Base-by-base conservation (phyloP, 2,797 vertebrate species). In the Merluccius polli region DNA sequence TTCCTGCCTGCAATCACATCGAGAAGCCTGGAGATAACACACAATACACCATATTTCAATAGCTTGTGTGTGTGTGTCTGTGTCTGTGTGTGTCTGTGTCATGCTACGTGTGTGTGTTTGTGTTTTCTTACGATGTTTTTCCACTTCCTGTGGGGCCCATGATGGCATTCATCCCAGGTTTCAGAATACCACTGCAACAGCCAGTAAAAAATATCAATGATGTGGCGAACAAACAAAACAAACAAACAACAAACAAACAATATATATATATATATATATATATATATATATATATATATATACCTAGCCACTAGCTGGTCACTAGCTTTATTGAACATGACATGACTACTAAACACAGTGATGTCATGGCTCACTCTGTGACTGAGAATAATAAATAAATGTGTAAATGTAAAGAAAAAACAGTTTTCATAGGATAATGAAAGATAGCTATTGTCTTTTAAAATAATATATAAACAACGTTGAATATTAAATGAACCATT, bases 121-220 rank as follows among this genome's bases (percentile, higher is more conserved):
- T 71, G 30, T 32, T 70, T 52, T 79, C 93, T 94, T 91, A 94
- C 94, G 93, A 95, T 87, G 94, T 94, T 92, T 95, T 95, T 4
- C 94, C 94, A 24, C 94, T 95, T 84, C 94, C 94, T 2, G 94
- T 95, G 30, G 94, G 90, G 0, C 94, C 94, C 92, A 95, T 91
- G 81, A 95, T 94, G 0, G 94, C 94, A 31, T 94, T 95, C 89
- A 95, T 88, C 27, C 94, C 94, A 0, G 93, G 93, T 85, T 81
- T 94, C 92, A 95, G 92, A 79, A 95, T 92, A 70, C 94, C 94
- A 85, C 94, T 95, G 85, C 75, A 91, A 88, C n/a, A 85, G 73
- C 16, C 36, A 73, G 69, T 65, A 24, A 48, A 10, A 79, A 36
- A 70, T 31, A 31, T 30, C 63, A 67, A 67, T 5, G 16, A 52